A percentile compares a stretch with the other conserved stretches of the same genome.
phyloP scores from a whole-genome alignment of 2,888 invertebrate species.

The Tupiocoris notatus region DNA sequence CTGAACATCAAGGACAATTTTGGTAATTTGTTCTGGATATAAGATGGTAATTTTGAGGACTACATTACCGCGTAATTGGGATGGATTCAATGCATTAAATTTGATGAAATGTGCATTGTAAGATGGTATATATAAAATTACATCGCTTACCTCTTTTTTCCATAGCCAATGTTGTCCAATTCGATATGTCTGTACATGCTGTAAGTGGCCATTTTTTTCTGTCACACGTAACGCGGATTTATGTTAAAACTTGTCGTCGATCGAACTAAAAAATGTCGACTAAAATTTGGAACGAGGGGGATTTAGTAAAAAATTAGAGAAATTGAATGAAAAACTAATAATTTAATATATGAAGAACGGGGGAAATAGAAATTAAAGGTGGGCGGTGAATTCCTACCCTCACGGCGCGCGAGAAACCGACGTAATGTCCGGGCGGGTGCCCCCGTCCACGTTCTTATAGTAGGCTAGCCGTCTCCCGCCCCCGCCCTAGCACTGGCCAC shows the following conservation, averaged over 20 bases:
- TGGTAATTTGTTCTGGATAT: not conserved
- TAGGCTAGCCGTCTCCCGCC: constrained; percentile 24
- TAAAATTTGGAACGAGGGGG: not conserved
- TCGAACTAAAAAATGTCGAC: constrained; percentile 10
- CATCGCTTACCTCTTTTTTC: constrained; percentile 82
- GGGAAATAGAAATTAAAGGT: constrained; percentile 7
- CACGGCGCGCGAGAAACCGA: constrained; percentile 34
- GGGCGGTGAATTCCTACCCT: not conserved
- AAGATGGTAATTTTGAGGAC: too few relatives aligned
- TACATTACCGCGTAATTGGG: too few relatives aligned
- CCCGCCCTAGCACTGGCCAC: constrained; percentile 16
- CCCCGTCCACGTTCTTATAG: constrained; percentile 21
- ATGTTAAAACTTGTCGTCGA: not conserved
- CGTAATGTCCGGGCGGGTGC: constrained; percentile 32
- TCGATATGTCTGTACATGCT: constrained; percentile 91
- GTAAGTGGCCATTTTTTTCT: constrained; percentile 75
- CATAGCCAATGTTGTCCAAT: constrained; percentile 89
- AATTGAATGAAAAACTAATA: not conserved
- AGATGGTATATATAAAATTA: not conserved
- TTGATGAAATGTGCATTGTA: too few relatives aligned
- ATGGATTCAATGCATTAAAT: too few relatives aligned
- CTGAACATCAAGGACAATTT: not conserved
- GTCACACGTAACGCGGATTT: not conserved
- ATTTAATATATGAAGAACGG: not conserved
- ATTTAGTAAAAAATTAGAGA: not conserved